phyloP scores from a whole-genome alignment of 2,797 vertebrate species.

The Sebastes hopkinsi region DNA sequence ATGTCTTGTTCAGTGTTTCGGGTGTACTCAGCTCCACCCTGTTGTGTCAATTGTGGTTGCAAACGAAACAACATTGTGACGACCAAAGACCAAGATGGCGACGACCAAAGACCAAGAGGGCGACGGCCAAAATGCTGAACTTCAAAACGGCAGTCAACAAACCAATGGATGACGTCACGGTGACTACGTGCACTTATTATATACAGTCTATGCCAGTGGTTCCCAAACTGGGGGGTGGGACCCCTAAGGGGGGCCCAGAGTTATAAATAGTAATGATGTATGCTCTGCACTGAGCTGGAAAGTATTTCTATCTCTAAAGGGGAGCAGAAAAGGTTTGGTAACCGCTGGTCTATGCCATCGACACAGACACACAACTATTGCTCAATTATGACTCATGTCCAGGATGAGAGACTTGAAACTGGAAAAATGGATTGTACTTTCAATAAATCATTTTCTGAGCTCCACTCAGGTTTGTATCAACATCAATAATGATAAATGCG shows the following conservation, averaged over 20 bases:
- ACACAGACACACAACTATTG: not conserved
- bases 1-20: not conserved
- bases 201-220: too few species aligned
- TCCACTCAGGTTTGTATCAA: not conserved
- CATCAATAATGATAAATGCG: not conserved
- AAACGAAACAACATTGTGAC: rapidly evolving
- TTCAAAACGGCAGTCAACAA: not conserved
- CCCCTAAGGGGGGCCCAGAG: too few species aligned
- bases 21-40: not conserved
- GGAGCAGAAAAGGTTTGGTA: too few species aligned
- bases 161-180: not conserved
- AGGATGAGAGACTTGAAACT: not conserved
- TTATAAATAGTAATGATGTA: too few species aligned
- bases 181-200: not conserved
- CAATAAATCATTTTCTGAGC: not conserved
- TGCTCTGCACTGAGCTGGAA: too few species aligned
- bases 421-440: not conserved
- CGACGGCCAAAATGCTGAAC: not conserved
- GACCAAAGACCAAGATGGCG: too few species aligned
- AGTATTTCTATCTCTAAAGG: too few species aligned
- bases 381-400: not conserved
- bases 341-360: too few species aligned
- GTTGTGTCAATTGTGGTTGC: not conserved
- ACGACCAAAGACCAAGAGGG: not conserved
- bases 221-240: too few species aligned